Percentiles rank a stretch among this genome's conserved stretches.
Conservation (phyloP, 2,113 vertebrate genomes). For the Propithecus coquereli region DNA sequence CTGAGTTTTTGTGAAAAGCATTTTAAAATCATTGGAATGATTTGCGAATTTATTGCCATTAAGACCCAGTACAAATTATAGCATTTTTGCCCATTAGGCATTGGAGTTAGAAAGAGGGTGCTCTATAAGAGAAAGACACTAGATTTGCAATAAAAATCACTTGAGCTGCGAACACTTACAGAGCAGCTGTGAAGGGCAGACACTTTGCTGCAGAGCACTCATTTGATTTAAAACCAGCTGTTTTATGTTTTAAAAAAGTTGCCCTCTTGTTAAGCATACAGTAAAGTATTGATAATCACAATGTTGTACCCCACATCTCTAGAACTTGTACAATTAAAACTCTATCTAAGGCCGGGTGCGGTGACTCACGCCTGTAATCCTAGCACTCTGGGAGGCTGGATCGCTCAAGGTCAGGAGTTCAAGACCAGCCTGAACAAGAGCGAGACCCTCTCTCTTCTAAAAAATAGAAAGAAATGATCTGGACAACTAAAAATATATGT, state of each 20-base stretch:
- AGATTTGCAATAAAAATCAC: not conserved
- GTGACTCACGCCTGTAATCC: no score
- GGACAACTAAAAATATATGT: no score
- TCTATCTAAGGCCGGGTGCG: not conserved
- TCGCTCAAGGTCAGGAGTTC: no score
- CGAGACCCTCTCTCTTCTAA: no score
- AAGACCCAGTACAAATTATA: not conserved
- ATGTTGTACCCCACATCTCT: not conserved
- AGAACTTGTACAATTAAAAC: not conserved
- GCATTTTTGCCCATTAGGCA: not conserved
- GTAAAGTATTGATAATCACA: not conserved
- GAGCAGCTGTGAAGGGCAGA: not conserved
- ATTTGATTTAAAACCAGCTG: not conserved
- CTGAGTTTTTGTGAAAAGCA: not conserved
- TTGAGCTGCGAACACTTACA: not conserved
- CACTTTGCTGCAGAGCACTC: not conserved
- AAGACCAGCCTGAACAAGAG: no score
- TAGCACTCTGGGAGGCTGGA: no score
- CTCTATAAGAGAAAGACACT: not conserved
- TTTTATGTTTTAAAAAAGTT: not conserved
- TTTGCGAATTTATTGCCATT: not conserved
- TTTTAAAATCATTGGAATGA: not conserved
- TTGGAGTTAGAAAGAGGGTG: not conserved
- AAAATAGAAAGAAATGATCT: no score
- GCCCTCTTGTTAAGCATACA: not conserved